A percentile compares a stretch with the other conserved stretches of the same genome.
Conservation (phyloP, 2,797 vertebrate genomes). For the Thaleichthys pacificus region DNA sequence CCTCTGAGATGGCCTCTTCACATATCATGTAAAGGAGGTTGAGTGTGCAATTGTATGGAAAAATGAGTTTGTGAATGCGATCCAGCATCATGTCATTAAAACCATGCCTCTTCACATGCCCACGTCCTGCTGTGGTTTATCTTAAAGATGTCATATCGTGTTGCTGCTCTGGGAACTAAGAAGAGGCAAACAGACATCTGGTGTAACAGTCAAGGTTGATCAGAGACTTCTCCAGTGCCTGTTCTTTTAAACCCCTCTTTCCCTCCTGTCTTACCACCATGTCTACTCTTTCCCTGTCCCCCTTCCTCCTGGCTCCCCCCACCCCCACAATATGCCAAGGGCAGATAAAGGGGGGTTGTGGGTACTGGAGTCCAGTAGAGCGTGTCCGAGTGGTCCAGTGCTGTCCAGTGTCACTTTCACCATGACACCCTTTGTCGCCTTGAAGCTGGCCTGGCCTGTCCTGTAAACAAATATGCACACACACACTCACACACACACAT, state of each 20-base stretch:
- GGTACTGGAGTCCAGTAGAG: conserved; percentile 34
- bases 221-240: too few species aligned
- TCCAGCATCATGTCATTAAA: too few species aligned
- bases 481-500: background rate
- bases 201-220: too few species aligned
- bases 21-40: too few species aligned
- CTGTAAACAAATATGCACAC: conserved; percentile 16
- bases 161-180: too few species aligned
- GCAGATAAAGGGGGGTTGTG: conserved; percentile 32
- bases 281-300: conserved; percentile 23
- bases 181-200: too few species aligned
- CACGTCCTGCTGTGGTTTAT: too few species aligned
- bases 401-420: conserved; percentile 50
- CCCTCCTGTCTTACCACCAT: conserved; percentile 1
- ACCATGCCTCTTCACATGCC: too few species aligned
- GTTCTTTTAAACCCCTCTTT: background rate
- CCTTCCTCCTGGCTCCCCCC: conserved; percentile 14
- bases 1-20: too few species aligned
- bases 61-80: too few species aligned
- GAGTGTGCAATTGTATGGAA: too few species aligned
- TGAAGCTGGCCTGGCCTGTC: conserved; percentile 30
- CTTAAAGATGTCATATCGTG: too few species aligned
- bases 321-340: conserved; percentile 15
- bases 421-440: conserved; percentile 47
- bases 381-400: conserved; percentile 30